Conservation (phyloP, 2,888 invertebrate genomes). For the Apamea anceps region DNA sequence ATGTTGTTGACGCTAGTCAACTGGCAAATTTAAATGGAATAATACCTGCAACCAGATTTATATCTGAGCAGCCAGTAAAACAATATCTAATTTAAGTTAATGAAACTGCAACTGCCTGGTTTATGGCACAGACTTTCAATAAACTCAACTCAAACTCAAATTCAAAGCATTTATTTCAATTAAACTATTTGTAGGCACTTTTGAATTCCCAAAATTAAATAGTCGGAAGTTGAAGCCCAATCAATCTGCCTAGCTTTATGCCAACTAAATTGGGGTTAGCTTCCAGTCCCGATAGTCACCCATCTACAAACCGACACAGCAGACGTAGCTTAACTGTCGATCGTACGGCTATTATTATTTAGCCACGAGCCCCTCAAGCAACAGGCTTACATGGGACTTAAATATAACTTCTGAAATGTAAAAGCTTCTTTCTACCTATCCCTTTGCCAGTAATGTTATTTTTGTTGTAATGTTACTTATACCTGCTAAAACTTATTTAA, state of each 20-base stretch:
- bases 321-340: neutral
- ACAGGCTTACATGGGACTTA: neutral
- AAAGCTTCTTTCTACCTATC: neutral
- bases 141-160: too few species aligned
- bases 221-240: neutral
- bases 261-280: too few species aligned
- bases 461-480: too few species aligned
- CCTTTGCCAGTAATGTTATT: too few species aligned
- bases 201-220: too few species aligned
- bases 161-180: too few species aligned
- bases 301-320: neutral
- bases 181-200: too few species aligned
- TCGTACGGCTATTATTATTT: neutral
- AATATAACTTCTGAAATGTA: neutral
- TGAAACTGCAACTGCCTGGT: neutral
- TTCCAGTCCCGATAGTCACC: neutral
- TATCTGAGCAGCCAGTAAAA: neutral
- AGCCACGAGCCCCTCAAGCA: neutral
- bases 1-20: neutral
- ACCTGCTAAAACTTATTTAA: neutral
- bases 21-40: conserved; percentile 2
- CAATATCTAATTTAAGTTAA: neutral
- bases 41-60: neutral
- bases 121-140: neutral
- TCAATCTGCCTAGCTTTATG: neutral